Base-by-base conservation (phyloP, 2,113 vertebrate genomes). In the Chrysemys picta region DNA sequence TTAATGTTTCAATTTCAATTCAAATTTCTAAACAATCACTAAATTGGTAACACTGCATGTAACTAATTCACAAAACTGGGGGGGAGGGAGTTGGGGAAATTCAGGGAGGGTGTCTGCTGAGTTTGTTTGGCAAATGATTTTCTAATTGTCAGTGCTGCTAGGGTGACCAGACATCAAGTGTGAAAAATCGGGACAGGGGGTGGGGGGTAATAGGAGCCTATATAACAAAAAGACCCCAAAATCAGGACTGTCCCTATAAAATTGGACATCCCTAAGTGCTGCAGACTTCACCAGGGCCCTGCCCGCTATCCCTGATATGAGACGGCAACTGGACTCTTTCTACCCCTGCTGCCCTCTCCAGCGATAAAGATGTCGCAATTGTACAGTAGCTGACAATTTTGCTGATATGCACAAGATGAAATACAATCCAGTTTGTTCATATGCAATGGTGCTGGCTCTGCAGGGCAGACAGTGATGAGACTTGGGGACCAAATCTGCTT, bases 301-400 rank as follows among this genome's bases (percentile, higher is more conserved):
- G 45, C 17, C 45, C 17, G 16, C 91, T 87, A 1, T 16, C 89
- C 56, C 87, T 87, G 57, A 81, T 56, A 31, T 12, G 31, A 85
- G 79, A 87, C 62, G 0, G 6, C 65, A 91, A 45, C 50, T 88
- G 85, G 87, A 13, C 10, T 89, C 82, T 91, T 90, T 21, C 8
- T 14, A 25, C 10, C 1, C 88, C 49, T 42, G 57, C 47, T 6
- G 24, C 52, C 13, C 21, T 1, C 16, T 52, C 49, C n/a, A 88
- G 47, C 50, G 1, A 0, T 31, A 35, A 22, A 50, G 88, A 79
- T 96, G 93, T 95, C 87, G 81, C 87, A 94, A 86, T 42, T 50
- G n/a, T 42, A 91, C 91, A 69, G 83, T 83, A 53, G 89, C 78
- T 86, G 95, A 89, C 62, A 91, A 85, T 84, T 90, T n/a, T 87